Percentiles rank a stretch among this genome's conserved stretches.
Conservation (phyloP, 2,888 invertebrate species). For the Cantharis flavilabris region DNA sequence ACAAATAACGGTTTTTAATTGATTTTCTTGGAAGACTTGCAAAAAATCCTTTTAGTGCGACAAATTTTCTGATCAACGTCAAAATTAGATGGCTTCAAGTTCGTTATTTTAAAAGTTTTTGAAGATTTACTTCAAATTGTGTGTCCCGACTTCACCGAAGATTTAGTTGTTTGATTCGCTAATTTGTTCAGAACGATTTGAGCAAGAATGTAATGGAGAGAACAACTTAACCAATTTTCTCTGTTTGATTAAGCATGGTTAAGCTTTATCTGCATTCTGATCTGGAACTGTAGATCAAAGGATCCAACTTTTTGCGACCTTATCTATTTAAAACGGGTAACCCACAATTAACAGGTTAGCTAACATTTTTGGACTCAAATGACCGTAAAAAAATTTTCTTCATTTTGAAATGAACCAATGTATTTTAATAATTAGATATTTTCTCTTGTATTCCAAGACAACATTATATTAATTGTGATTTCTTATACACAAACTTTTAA, state of each 20-base stretch:
- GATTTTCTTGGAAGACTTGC: constrained; percentile 40
- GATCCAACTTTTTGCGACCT: background rate
- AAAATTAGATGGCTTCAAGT: background rate
- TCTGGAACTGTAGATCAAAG: background rate
- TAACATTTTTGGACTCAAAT: background rate
- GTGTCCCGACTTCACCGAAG: background rate
- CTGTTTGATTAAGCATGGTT: background rate
- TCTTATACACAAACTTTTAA: background rate
- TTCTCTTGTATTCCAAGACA: too few relatives aligned
- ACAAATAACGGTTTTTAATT: constrained; percentile 42
- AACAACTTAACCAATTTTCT: background rate
- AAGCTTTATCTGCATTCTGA: background rate
- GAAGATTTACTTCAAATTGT: background rate
- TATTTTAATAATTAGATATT: too few relatives aligned
- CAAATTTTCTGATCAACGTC: background rate
- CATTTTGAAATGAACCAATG: too few relatives aligned
- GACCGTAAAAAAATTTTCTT: background rate
- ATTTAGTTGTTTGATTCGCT: background rate
- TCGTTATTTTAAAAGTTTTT: background rate
- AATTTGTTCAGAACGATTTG: background rate
- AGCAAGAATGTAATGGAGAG: background rate
- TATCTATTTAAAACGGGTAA: background rate
- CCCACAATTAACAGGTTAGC: background rate
- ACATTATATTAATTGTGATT: background rate
- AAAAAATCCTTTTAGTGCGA: constrained; percentile 23